These are phyloP conservation scores for Cryptocheilus praepositus DNA, from an alignment of 2,888 invertebrate genomes.

Conservation along the genomic window DNA sequence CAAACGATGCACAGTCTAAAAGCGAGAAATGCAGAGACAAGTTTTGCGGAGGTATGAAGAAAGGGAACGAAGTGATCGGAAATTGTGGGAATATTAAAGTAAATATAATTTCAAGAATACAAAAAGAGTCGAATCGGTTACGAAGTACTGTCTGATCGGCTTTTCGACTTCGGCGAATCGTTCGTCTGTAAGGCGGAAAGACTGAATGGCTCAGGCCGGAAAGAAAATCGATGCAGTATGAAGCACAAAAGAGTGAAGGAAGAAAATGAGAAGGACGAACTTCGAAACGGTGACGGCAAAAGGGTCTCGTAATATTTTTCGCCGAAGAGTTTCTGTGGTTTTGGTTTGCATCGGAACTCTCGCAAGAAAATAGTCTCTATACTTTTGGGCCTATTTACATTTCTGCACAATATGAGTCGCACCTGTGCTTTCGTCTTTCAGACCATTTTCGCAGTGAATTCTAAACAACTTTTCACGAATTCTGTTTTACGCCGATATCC, in stretches of 20 bases:
- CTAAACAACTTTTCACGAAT: too few species aligned
- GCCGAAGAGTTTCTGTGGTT: conserved; percentile 50
- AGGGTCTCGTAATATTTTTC: conserved; percentile 36
- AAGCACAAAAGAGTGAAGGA: background rate
- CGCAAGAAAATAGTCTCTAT: conserved; percentile 28
- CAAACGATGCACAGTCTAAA: too few species aligned
- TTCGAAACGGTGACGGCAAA: background rate
- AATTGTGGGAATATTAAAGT: background rate
- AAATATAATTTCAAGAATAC: too few species aligned
- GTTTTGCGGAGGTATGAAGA: background rate
- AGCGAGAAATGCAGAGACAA: too few species aligned
- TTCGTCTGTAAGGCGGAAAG: background rate
- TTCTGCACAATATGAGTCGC: too few species aligned
- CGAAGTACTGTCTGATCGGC: background rate
- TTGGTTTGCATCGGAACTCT: conserved; percentile 50
- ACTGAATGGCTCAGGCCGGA: background rate
- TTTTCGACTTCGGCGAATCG: conserved; percentile 8
- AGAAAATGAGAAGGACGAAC: background rate
- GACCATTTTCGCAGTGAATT: background rate
- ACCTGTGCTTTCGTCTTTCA: background rate
- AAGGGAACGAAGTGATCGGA: background rate
- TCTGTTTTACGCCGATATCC: too few species aligned
- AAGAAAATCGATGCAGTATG: background rate
- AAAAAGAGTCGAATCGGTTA: background rate
- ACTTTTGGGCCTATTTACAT: conserved; percentile 1